Conservation (phyloP, 1,140 invertebrate species). For the Saccostrea echinata region DNA sequence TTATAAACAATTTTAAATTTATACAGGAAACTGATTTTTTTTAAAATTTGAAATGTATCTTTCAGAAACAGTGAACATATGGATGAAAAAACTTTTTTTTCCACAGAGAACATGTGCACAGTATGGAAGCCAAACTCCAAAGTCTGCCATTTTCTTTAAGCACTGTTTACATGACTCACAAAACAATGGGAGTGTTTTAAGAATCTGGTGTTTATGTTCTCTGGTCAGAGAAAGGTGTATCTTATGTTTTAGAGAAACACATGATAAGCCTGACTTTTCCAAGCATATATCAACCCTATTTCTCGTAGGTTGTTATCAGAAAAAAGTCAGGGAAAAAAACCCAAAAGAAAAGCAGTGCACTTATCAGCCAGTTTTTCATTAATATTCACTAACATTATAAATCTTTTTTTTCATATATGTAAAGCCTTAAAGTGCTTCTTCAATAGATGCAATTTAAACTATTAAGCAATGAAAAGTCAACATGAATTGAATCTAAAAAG, state of each 20-base stretch:
- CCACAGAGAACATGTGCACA: not conserved
- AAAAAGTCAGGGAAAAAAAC: not conserved
- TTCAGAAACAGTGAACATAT: too few species aligned
- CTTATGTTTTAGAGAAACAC: not conserved
- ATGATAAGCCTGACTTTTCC: not conserved
- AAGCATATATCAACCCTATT: not conserved
- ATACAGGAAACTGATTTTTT: too few species aligned
- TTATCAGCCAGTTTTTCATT: too few species aligned
- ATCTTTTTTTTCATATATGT: too few species aligned
- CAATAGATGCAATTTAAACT: too few species aligned
- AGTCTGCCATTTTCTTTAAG: not conserved
- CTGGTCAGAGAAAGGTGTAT: conserved; percentile 7
- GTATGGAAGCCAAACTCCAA: not conserved
- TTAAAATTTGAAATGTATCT: too few species aligned
- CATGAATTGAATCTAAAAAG: too few species aligned
- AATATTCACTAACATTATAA: too few species aligned
- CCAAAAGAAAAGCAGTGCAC: not conserved
- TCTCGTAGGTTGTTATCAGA: not conserved
- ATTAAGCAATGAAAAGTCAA: too few species aligned
- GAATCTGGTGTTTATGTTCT: conserved; percentile 10
- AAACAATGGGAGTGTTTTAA: conserved; percentile 2
- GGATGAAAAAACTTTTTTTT: too few species aligned
- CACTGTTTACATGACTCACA: not conserved
- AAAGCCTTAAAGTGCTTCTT: too few species aligned
- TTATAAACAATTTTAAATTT: too few species aligned